A percentile compares a stretch with the other conserved stretches of the same genome.
These are phyloP conservation scores for Eurytoma adleriae DNA, from an alignment of 2,888 invertebrate species.

Conservation along the genomic window DNA sequence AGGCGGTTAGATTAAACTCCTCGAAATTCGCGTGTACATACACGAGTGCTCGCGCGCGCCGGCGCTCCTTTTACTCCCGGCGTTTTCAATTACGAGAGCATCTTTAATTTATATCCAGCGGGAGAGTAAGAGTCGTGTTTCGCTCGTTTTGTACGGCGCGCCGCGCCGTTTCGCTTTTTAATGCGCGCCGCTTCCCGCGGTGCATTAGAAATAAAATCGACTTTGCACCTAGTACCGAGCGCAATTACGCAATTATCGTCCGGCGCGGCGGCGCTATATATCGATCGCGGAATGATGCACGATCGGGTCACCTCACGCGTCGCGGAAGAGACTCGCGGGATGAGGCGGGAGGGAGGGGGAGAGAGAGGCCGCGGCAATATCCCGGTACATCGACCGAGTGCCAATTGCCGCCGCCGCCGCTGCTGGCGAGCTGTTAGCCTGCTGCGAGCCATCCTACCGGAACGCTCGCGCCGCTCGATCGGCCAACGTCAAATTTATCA, in stretches of 20 bases:
- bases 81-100: conserved; percentile 33
- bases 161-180: conserved; percentile 9
- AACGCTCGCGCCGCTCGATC: conserved; percentile 19
- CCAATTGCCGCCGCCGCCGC: conserved; percentile 19
- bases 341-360: conserved; percentile 6
- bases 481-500: conserved; percentile 43
- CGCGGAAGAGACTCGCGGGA: background rate
- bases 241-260: conserved; percentile 35
- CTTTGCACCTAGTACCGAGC: conserved; percentile 23
- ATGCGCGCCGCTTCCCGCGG: background rate
- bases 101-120: conserved; percentile 28
- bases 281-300: conserved; percentile 41
- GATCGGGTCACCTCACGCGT: conserved; percentile 23
- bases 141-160: conserved; percentile 12
- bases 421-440: background rate
- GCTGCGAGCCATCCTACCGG: conserved; percentile 35
- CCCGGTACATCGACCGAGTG: conserved; percentile 30
- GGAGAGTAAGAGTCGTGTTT: background rate
- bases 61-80: conserved; percentile 4
- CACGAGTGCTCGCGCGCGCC: background rate
- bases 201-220: conserved; percentile 19
- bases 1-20: conserved; percentile 12
- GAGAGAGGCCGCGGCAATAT: conserved; percentile 13
- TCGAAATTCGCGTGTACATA: background rate
- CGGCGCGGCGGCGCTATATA: background rate